These are phyloP conservation scores for Fragum whitleyi DNA, from an alignment of 2,888 invertebrate genomes.

Conservation along the genomic window DNA sequence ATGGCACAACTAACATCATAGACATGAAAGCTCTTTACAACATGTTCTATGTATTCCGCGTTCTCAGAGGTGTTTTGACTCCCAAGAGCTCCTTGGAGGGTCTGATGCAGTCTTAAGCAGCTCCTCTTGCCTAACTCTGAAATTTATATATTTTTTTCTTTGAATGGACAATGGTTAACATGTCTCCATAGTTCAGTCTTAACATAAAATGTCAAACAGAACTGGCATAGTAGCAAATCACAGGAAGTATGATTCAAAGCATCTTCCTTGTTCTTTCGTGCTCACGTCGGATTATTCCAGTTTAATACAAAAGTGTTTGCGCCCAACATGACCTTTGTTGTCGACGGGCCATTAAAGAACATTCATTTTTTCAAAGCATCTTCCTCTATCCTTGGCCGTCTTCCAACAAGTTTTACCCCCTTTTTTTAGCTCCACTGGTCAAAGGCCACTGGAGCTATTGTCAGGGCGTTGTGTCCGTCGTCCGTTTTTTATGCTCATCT, in stretches of 20 bases:
- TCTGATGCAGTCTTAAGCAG: neutral
- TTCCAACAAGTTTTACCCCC: neutral
- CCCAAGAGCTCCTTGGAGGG: neutral
- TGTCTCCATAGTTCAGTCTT: constrained; percentile 13
- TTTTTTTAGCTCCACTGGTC: too few species aligned
- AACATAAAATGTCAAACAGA: constrained; percentile 1
- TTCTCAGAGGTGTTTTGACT: neutral
- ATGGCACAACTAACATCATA: constrained; percentile 7
- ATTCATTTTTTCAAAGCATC: too few species aligned
- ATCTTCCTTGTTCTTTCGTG: too few species aligned
- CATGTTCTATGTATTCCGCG: neutral
- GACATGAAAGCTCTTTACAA: neutral
- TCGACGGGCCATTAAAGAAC: too few species aligned
- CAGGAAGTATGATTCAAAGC: neutral
- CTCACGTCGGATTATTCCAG: too few species aligned
- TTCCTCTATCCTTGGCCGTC: neutral
- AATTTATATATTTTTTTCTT: neutral
- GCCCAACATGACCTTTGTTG: too few species aligned
- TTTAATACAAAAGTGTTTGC: too few species aligned
- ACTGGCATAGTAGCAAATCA: neutral
- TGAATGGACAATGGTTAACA: neutral
- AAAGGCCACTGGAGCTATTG: too few species aligned
- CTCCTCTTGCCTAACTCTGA: neutral
- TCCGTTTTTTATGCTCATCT: too few species aligned
- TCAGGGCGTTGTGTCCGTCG: too few species aligned